Percentiles rank a stretch among this genome's conserved stretches.
Conservation (phyloP, 2,888 invertebrate genomes). For the Drosophila rubida region DNA sequence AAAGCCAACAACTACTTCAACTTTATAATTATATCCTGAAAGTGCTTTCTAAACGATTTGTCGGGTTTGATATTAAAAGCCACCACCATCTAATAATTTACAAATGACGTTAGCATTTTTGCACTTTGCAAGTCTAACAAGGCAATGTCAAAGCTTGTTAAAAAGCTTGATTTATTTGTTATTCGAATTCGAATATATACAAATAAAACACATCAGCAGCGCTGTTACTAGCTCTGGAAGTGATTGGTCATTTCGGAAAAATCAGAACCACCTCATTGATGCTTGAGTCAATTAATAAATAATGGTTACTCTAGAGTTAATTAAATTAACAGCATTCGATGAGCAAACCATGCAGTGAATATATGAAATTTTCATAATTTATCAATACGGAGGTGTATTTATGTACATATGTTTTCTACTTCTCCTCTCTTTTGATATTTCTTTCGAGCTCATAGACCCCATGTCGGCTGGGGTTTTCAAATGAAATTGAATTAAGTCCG, state of each 20-base stretch:
- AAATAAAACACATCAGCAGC: neutral
- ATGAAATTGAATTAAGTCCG: slow-evolving; percentile 19
- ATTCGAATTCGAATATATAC: neutral
- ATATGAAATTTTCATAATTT: slow-evolving; percentile 10
- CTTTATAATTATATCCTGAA: neutral
- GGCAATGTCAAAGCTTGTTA: neutral
- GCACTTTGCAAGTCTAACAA: neutral
- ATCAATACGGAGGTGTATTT: slow-evolving; percentile 1
- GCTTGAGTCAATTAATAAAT: neutral
- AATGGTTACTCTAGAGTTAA: neutral
- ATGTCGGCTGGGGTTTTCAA: neutral
- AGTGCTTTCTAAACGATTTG: neutral
- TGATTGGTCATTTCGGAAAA: neutral
- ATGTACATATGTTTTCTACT: neutral
- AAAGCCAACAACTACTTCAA: neutral
- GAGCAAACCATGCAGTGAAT: slow-evolving; percentile 21
- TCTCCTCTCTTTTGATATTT: slow-evolving; percentile 4
- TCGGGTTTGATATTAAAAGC: neutral
- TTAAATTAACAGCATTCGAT: slow-evolving; percentile 15
- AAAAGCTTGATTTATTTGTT: neutral
- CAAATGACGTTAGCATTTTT: neutral
- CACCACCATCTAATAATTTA: neutral
- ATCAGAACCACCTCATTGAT: neutral
- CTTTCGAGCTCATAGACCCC: neutral
- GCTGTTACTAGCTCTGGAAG: neutral